Evolutionary conservation across 2,113 vertebrate species (phyloP), one percentile per base, ranked within the genome.

Genomic region (Phyllostomus discolor): DNA sequence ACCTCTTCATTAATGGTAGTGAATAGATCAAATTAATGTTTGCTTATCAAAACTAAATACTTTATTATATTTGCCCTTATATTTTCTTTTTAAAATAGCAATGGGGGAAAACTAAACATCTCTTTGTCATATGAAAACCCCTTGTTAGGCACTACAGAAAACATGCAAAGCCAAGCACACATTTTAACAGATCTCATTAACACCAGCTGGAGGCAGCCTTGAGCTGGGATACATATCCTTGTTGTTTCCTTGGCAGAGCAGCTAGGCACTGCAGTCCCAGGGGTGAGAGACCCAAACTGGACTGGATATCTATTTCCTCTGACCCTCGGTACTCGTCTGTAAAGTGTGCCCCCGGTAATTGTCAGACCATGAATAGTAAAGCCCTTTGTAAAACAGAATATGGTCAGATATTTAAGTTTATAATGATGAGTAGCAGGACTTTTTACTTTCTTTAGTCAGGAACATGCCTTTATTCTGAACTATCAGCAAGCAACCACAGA

Each of bases 71-170:
- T 80, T 90, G 0, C 70, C 79, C n/a, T 90, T 70, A 43, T 24
- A 82, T 86, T 89, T 92, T 72, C 24, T 54, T 81, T 82, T 87
- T 28, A 81, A 87, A 82, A 92, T 14, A 88, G 64, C 64, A 96
- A 69, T 79, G 35, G 26, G 66, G 12, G 2, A 43, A 75, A 92
- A 59, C 90, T 28, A 84, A 73, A 24, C 9, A 72, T 26, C 20
- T 92, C 95, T 96, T 70, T 88, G 73, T 28, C n/a, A 81, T 64
- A 79, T 66, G 48, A 96, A 95, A 93, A 80, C 7, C 52, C 12
- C 57, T 75, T 50, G 88, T 28, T 86, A 76, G 41, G 16, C 8
- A 72, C 31, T 84, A 35, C 33, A 4, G 81, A 85, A 78, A 91
- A 94, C 20, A 1, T 48, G 12, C 10, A 46, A 90, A 33, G n/a